Percentiles rank a stretch among this genome's conserved stretches.
These are phyloP conservation scores for Corynorhinus townsendii DNA, from an alignment of 2,113 vertebrate genomes.

Conservation along the genomic window DNA sequence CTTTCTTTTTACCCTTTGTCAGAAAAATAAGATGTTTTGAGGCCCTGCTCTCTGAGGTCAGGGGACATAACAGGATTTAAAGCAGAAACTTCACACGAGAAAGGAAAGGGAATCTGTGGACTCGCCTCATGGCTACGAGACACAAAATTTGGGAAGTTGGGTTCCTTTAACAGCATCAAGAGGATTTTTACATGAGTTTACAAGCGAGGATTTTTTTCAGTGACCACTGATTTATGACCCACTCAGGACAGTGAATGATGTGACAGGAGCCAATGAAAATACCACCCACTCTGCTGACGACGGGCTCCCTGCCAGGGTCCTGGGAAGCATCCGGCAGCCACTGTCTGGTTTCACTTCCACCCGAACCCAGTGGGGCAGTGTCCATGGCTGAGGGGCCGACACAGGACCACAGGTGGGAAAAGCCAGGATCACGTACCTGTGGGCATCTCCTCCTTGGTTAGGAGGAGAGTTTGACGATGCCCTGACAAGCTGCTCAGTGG, in stretches of 20 bases:
- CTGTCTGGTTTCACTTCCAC: fast-evolving
- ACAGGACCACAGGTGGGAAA: neutral
- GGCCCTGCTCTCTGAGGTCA: too few relatives aligned
- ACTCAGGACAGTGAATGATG: fast-evolving
- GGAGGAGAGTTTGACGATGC: neutral
- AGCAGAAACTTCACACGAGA: neutral
- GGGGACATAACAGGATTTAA: neutral
- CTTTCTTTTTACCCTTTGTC: neutral
- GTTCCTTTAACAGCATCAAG: neutral
- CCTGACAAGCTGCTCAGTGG: too few relatives aligned
- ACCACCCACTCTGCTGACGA: fast-evolving
- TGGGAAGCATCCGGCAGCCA: fast-evolving
- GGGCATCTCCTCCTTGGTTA: neutral
- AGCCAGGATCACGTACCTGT: too few relatives aligned
- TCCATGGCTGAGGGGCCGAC: fast-evolving
- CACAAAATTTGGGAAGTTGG: fast-evolving
- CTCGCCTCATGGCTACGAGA: fast-evolving
- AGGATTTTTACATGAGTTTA: neutral
- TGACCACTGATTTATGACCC: neutral
- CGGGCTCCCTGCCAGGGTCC: fast-evolving
- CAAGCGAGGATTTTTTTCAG: neutral
- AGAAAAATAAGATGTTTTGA: neutral
- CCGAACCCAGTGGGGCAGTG: fast-evolving
- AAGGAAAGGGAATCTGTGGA: neutral
- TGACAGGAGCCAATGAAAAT: fast-evolving